These are phyloP conservation scores for Drosophila elegans DNA, from an alignment of 1,140 invertebrate species.

Conservation along the genomic window DNA sequence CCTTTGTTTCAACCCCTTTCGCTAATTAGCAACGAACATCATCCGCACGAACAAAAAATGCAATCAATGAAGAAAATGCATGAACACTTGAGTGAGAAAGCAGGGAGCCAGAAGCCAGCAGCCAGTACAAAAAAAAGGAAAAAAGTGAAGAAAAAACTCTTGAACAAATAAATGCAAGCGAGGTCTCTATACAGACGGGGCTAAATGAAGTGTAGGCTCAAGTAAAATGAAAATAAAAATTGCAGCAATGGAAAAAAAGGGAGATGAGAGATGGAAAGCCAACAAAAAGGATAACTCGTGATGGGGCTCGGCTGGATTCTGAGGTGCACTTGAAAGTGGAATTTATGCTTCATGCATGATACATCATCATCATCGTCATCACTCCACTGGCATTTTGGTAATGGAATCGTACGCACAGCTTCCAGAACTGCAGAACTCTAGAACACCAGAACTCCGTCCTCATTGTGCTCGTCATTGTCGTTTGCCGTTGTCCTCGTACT, in stretches of 20 bases:
- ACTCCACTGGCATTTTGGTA: conserved; percentile 69
- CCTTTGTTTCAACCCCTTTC: conserved; percentile 39
- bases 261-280: conserved; percentile 42
- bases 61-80: conserved; percentile 81
- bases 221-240: conserved; percentile 67
- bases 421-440: conserved; percentile 51
- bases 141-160: conserved; percentile 34
- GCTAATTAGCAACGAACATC: conserved; percentile 68
- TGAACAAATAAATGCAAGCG: conserved; percentile 69
- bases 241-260: conserved; percentile 14
- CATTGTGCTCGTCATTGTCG: conserved; percentile 49
- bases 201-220: conserved; percentile 78
- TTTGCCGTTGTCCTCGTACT: conserved; percentile 44
- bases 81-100: conserved; percentile 38
- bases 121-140: not conserved
- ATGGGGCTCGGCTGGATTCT: conserved; percentile 50
- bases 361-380: conserved; percentile 70
- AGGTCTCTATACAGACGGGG: conserved; percentile 33
- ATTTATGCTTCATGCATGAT: conserved; percentile 83
- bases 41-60: conserved; percentile 40
- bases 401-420: conserved; percentile 75
- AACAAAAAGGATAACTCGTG: conserved; percentile 73
- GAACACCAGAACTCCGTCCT: conserved; percentile 37
- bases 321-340: conserved; percentile 77
- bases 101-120: conserved; percentile 7